Evolutionary conservation across 2,888 invertebrate genomes (phyloP).

Genomic region (Dorcus hopei): DNA sequence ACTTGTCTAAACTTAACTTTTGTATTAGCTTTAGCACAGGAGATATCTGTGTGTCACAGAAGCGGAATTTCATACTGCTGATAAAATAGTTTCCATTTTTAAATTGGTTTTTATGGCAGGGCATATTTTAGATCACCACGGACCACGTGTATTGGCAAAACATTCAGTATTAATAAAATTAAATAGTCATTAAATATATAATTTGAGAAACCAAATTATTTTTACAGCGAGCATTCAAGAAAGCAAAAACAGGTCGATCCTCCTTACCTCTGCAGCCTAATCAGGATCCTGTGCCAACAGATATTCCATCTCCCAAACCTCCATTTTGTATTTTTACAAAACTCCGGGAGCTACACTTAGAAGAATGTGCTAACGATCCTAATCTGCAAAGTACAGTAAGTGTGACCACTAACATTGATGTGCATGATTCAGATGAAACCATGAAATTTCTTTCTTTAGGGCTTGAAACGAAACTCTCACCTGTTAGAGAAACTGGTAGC

Average conservation of each 20-base stretch:
- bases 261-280: slow-evolving; percentile 42
- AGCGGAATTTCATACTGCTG: too few species aligned
- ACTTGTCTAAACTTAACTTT: too few species aligned
- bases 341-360: slow-evolving; percentile 46
- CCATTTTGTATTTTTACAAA: slow-evolving; percentile 48
- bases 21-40: too few species aligned
- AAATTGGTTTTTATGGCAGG: too few species aligned
- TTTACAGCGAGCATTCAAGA: slow-evolving; percentile 44
- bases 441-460: slow-evolving; percentile 47
- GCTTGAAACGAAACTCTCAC: slow-evolving; percentile 63
- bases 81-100: too few species aligned
- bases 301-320: slow-evolving; percentile 30
- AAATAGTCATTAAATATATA: too few species aligned
- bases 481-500: slow-evolving; percentile 82
- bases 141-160: too few species aligned
- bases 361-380: slow-evolving; percentile 40
- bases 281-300: slow-evolving; percentile 36
- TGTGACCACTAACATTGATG: slow-evolving; percentile 3
- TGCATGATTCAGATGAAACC: neutral
- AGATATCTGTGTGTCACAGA: too few species aligned
- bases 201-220: slow-evolving; percentile 2
- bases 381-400: slow-evolving; percentile 32
- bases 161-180: too few species aligned
- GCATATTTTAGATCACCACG: too few species aligned
- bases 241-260: slow-evolving; percentile 41